phyloP scores from a whole-genome alignment of 2,113 vertebrate genomes.

The Columba livia region DNA sequence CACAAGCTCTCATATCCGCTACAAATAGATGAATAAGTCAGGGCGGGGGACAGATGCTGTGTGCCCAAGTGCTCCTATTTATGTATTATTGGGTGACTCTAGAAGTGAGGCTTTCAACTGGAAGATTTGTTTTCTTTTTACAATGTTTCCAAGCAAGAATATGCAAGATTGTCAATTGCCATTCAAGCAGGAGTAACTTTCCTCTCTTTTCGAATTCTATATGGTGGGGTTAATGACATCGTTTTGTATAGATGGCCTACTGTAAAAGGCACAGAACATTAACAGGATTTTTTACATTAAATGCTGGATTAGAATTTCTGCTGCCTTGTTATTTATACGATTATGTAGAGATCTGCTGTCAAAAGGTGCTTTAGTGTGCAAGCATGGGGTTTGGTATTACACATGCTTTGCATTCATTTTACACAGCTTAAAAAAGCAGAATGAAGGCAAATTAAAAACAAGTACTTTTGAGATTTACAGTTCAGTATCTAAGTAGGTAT shows the following conservation, averaged over 20 bases:
- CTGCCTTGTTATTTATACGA: neutral
- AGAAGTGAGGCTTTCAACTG: slow-evolving; percentile 51
- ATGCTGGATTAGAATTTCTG: neutral
- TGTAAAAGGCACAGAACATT: neutral
- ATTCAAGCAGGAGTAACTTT: slow-evolving; percentile 31
- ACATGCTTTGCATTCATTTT: neutral
- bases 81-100: slow-evolving; percentile 25
- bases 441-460: neutral
- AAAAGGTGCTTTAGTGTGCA: neutral
- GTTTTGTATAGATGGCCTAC: neutral
- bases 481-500: neutral
- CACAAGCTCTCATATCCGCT: slow-evolving; percentile 52
- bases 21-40: slow-evolving; percentile 39
- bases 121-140: slow-evolving; percentile 50
- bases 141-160: slow-evolving; percentile 14
- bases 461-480: neutral
- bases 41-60: neutral
- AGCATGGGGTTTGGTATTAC: neutral
- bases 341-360: neutral
- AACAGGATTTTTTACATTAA: slow-evolving; percentile 17
- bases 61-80: slow-evolving; percentile 43
- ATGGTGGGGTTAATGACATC: neutral
- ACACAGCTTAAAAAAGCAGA: neutral
- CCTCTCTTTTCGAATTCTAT: neutral
- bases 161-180: neutral